Base-by-base conservation (phyloP, 1,140 invertebrate species). In the Condylostylus longicornis region DNA sequence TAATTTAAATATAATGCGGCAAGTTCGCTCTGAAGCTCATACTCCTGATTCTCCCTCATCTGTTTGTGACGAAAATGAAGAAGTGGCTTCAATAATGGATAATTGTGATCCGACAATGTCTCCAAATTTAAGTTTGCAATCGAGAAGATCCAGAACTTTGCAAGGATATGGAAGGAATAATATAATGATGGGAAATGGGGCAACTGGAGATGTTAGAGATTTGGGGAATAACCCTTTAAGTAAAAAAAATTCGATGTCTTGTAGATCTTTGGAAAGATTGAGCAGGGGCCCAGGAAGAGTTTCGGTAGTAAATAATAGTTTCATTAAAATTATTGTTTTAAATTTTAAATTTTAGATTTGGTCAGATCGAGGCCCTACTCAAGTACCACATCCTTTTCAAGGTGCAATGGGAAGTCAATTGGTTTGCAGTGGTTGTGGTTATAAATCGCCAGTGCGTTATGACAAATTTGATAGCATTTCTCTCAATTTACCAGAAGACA, bases 391-490 rank as follows among this genome's bases (percentile, higher is more conserved):
- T 62, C 80, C 81, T 5, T 82, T 83, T 50, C 70, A 72, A 44
- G 86, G 85, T 8, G 74, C 84, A n/a, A 66, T 88, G 37, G 84
- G 84, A 41, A 84, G 79, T 48, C 79, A 88, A 53, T 69, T 88
- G 23, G 71, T 79, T 40, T 91, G 87, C 58, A 78, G 75, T 18
- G 70, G 72, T 19, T 90, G 86, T 63, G 72, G 73, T 13, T 74
- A 72, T 57, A 85, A 84, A 73, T 81, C 81, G 47, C 74, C 82
- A 0, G 75, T 91, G 9, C 75, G 77, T 13, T 89, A 88, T 54
- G 87, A 93, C 54, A 84, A 84, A 52, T 86, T 90, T 51, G 85
- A 91, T 57, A 86, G 80, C 50, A 66, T 94, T 14, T 86, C 85
- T 0, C 58, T 94, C 15, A 70, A 70, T 33, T 54, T 87, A 28